Evolutionary conservation across 2,113 vertebrate species (phyloP), one percentile per base, ranked within the genome.

Genomic region (Euleptes europaea): DNA sequence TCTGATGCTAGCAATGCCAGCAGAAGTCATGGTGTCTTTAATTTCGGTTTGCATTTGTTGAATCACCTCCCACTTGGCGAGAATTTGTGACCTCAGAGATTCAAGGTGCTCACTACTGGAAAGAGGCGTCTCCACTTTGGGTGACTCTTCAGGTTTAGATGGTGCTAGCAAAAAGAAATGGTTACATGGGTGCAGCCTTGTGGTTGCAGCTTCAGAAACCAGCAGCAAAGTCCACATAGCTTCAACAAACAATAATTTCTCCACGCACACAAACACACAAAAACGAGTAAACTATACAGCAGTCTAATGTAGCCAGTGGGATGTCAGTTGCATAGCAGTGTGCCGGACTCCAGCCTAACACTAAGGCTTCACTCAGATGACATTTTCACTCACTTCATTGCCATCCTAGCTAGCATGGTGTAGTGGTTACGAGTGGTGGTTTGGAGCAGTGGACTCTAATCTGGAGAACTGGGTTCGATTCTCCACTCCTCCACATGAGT

Each of bases 1-100:
- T 0, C 73, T 76, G 10, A 92, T 89, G 6, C 86, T 74, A 26
- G 84, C 82, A 2, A 23, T 87, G 67, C 80, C 71, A 2, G 80
- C 77, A 63, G 94, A 94, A 85, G 95, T 80, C 88, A 94, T 81
- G 9, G 77, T 93, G 80, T 94, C 83, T 86, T 95, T 94, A 26
- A 97, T 94, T 82, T 96, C 90, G 72, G 90, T 91, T 78, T 96
- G 92, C 33, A 97, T 85, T 28, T 31, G 87, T 74, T 92, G 93
- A 28, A 96, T 95, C 87, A 96, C 93, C 72, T 91, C 92, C 90
- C 92, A 94, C 78, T 92, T 91, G 17, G 79, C 42, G 47, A 95
- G 93, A 88, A 95, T 90, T 87, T 97, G 91, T 74, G 88, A 94
- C 38, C 94, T 95, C 92, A 92, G 93, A 83, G 89, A 89, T 67